Base-by-base conservation (phyloP, 23 tunicate species). In the Halocynthia aurantium region DNA sequence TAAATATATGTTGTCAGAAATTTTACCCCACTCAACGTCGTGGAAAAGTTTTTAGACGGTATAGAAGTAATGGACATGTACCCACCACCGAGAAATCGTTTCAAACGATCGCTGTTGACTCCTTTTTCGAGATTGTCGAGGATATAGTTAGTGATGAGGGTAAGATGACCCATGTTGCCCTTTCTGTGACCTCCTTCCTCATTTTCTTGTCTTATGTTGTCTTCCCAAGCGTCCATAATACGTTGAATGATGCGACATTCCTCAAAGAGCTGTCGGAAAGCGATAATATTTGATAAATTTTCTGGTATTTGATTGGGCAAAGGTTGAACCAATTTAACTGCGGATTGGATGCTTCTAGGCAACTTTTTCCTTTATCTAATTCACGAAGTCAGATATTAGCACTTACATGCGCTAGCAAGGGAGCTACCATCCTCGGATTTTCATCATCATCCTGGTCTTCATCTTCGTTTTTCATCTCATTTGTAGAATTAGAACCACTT, bases 191-290 rank as follows among this genome's bases (percentile, higher is more conserved):
- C 92, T 18, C 85, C 82, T 6, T 63, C 88, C 55, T 86, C 90
- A n/a, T 84, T 81, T 78, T 92, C 98, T 54, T 86, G 88, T 50
- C 75, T 6, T 12, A 69, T 65, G 68, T 86, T 92, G 82, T 92
- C 92, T 55, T 86, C 93, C 98, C 98, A 92, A 54, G 98, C 98
- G 53, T 92, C 98, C 58, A 92, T 60, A 10, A 92, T 92, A 21
- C 98, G 81, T 80, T 92, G 98, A 72, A 92, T 92, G 56, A 92
- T 62, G 54, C 98, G 81, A 73, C 98, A 92, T 68, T 92, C 98
- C 71, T 92, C 98, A 62, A 92, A 92, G 5, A 92, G 65, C 98
- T 92, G 81, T 17, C 52, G 15, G 4, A 76, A 76, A 76, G 2
- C 13, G 17, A 22, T 2, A 68, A 2, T 12, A 17, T 68, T 68